phyloP scores from a whole-genome alignment of 2,797 vertebrate species.

The Neosilurus hyrtlii region DNA sequence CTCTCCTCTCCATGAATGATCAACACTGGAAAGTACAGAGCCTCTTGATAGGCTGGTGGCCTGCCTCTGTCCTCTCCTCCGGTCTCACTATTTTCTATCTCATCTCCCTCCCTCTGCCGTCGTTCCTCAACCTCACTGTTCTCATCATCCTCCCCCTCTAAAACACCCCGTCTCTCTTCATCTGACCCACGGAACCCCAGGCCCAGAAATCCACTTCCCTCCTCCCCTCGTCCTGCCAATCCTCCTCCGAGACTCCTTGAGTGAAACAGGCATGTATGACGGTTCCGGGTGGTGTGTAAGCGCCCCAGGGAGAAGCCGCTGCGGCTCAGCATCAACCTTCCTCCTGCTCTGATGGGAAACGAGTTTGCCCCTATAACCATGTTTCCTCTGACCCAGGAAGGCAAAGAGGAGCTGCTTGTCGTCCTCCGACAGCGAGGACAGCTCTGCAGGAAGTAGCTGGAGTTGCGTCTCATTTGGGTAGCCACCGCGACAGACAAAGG shows the following conservation, averaged over 20 bases:
- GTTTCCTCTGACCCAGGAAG: conserved; percentile 62
- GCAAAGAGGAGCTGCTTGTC: conserved; percentile 72
- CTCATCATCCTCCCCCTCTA: conserved; percentile 60
- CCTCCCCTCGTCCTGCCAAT: conserved; percentile 50
- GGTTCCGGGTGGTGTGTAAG: conserved; percentile 55
- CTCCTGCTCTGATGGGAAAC: conserved; percentile 53
- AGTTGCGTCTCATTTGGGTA: conserved; percentile 51
- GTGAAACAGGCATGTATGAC: conserved; percentile 61
- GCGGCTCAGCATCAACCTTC: conserved; percentile 73
- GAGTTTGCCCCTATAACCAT: conserved; percentile 55
- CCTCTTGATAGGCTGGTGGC: conserved; percentile 74
- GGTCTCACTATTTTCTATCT: conserved; percentile 32
- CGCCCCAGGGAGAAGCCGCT: conserved; percentile 74
- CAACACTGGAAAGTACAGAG: conserved; percentile 73
- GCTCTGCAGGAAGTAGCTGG: conserved; percentile 70
- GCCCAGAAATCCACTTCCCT: conserved; percentile 63
- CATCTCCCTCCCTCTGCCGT: conserved; percentile 33
- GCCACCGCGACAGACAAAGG: conserved; percentile 48
- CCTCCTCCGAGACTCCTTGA: conserved; percentile 61
- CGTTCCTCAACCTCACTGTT: conserved; percentile 54
- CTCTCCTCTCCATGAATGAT: conserved; percentile 75
- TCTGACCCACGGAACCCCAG: conserved; percentile 68
- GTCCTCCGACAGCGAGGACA: conserved; percentile 73
- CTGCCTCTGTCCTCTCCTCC: conserved; percentile 63
- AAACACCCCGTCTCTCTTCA: conserved; percentile 58